Evolutionary conservation across 2,888 invertebrate species (phyloP), one percentile per base, ranked within the genome.

Genomic region (Leptinotarsa tumamoca): DNA sequence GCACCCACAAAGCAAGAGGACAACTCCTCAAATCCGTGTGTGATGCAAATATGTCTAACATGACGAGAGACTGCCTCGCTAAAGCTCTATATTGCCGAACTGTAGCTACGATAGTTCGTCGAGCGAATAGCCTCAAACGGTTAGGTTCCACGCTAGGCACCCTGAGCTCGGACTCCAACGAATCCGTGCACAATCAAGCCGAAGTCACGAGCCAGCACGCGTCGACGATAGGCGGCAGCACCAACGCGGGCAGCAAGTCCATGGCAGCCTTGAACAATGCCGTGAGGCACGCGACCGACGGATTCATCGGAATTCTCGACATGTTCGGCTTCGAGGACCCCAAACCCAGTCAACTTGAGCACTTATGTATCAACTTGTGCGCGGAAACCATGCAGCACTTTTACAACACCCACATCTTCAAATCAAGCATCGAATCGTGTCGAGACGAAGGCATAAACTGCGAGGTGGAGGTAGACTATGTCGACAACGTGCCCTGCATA

Each of bases 311-410:
- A 63, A 97, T 98, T 85, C 90, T 98, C 73, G 98, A 98, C 88
- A 97, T 98, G 97, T 98, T 98, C 89, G 98, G 98, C 5, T 98
- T 98, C 89, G 97, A 98, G 90, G 96, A 96, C 87, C 95, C 95
- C 50, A 94, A 95, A 89, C 96, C 96, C 1, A 94, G 95, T 83
- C 95, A 96, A 82, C 90, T 98, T 82, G 98, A 98, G 88, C 98
- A 98, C 87, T 90, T 98, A 76, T 98, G 98, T 89, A 96, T 97
- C 84, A 98, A 98, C 90, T 90, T 98, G 78, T 97, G 97, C 89
- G 97, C 98, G 0, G 98, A 98, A 90, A 97, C 97, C 51, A 96
- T 98, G 96, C 98, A 98, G 88, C 98, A 98, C 89, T 98, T 97
- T 89, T 98, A 98, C 90, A 98, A 97, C 89, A 98, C 97, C 72